A percentile compares a stretch with the other conserved stretches of the same genome.
These are phyloP conservation scores for Sarcophaga peregrina DNA, from an alignment of 1,140 invertebrate genomes.

Conservation along the genomic window DNA sequence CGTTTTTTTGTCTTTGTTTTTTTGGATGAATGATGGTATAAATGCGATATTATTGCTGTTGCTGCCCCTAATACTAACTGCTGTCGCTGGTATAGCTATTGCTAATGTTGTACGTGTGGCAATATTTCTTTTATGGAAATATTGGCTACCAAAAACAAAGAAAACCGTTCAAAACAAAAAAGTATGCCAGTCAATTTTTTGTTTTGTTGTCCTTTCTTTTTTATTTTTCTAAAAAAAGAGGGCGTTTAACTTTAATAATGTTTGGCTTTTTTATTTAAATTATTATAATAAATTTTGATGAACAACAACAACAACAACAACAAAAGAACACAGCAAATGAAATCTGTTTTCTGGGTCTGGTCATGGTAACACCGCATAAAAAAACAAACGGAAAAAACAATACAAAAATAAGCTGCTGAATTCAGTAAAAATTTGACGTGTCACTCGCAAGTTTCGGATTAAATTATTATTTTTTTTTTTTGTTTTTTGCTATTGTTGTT, in stretches of 20 bases:
- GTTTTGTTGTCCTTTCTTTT: too few species aligned
- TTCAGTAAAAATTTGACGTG: constrained; percentile 15
- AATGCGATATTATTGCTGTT: background rate
- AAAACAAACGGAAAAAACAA: background rate
- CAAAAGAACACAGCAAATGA: background rate
- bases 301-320: background rate
- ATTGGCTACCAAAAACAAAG: background rate
- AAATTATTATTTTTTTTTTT: constrained; percentile 32
- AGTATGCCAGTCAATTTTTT: background rate
- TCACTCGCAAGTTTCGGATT: constrained; percentile 23
- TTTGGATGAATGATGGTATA: background rate
- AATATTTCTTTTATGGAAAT: constrained; percentile 15
- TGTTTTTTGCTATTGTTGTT: background rate
- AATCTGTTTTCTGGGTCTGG: background rate
- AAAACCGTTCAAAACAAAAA: background rate
- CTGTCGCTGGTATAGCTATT: background rate
- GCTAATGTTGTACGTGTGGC: background rate
- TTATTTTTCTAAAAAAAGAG: background rate
- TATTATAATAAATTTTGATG: constrained; percentile 10
- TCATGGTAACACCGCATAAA: background rate
- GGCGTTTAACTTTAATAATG: constrained; percentile 17
- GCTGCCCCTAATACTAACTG: background rate
- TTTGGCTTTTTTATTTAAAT: background rate
- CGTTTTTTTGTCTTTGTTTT: background rate
- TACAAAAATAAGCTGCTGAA: background rate